phyloP scores from a whole-genome alignment of 2,888 invertebrate genomes.

The Xanthia togata region DNA sequence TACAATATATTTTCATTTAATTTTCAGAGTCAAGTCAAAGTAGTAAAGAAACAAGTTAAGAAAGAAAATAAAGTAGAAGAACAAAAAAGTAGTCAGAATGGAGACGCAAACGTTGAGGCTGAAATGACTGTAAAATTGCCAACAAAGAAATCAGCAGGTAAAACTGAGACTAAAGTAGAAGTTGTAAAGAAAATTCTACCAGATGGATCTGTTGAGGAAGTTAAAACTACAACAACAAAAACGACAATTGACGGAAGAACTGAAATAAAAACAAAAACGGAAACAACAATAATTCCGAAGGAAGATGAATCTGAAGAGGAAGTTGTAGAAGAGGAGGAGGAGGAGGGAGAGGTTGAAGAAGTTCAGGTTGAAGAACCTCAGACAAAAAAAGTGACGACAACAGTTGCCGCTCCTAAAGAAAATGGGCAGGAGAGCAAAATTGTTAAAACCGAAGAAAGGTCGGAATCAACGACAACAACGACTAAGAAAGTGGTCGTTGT shows the following conservation, averaged over 20 bases:
- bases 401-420: constrained; percentile 63
- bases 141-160: constrained; percentile 82
- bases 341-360: constrained; percentile 71
- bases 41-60: constrained; percentile 80
- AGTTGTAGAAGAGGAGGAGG: constrained; percentile 77
- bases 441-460: constrained; percentile 80
- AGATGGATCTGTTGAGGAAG: constrained; percentile 84
- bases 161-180: constrained; percentile 87
- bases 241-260: constrained; percentile 86
- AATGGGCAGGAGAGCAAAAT: constrained; percentile 72
- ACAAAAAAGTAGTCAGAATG: constrained; percentile 83
- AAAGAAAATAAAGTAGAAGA: constrained; percentile 78
- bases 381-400: constrained; percentile 63
- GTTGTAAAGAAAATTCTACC: constrained; percentile 82
- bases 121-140: constrained; percentile 84
- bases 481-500: constrained; percentile 80
- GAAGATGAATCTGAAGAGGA: constrained; percentile 80
- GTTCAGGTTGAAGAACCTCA: constrained; percentile 65
- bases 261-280: constrained; percentile 84
- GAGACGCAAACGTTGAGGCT: constrained; percentile 78
- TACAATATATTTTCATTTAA: constrained; percentile 39
- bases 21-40: constrained; percentile 86
- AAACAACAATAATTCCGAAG: constrained; percentile 84
- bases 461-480: constrained; percentile 79
- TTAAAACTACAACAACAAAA: constrained; percentile 86